Percentiles rank a stretch among this genome's conserved stretches.
Conservation (phyloP, 2,888 invertebrate genomes). For the Leptinotarsa rubiginosa region DNA sequence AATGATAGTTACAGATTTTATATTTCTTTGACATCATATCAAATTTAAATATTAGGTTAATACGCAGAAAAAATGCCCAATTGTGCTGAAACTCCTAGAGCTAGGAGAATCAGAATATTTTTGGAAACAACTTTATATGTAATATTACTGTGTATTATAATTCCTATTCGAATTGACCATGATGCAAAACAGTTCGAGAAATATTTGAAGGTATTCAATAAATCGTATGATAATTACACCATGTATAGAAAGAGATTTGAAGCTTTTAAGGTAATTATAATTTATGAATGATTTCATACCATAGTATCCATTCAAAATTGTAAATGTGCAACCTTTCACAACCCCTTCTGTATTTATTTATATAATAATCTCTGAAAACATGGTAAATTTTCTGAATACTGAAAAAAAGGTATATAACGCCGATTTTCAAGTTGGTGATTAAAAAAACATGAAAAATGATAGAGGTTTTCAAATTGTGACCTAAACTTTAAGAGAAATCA, state of each 20-base stretch:
- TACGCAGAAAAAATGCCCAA: constrained; percentile 37
- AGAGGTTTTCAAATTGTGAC: too few relatives aligned
- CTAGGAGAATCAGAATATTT: constrained; percentile 29
- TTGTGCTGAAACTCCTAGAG: constrained; percentile 32
- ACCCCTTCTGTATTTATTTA: too few relatives aligned
- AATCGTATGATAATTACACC: constrained; percentile 66
- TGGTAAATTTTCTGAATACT: too few relatives aligned
- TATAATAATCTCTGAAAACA: too few relatives aligned
- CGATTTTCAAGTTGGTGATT: too few relatives aligned
- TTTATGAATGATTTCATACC: not conserved
- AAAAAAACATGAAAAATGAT: too few relatives aligned
- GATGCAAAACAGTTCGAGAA: constrained; percentile 64
- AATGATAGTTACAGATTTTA: constrained; percentile 4
- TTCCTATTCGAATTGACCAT: constrained; percentile 66
- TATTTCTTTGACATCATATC: constrained; percentile 11
- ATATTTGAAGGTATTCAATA: constrained; percentile 68
- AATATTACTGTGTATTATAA: constrained; percentile 65
- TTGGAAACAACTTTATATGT: constrained; percentile 53
- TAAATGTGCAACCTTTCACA: too few relatives aligned
- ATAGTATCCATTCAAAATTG: too few relatives aligned
- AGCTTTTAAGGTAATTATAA: constrained; percentile 57
- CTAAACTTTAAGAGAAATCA: too few relatives aligned
- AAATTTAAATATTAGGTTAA: constrained; percentile 7
- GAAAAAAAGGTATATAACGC: too few relatives aligned
- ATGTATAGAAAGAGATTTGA: constrained; percentile 55